phyloP scores from a whole-genome alignment of 2,888 invertebrate species.

The Sisyra nigra region DNA sequence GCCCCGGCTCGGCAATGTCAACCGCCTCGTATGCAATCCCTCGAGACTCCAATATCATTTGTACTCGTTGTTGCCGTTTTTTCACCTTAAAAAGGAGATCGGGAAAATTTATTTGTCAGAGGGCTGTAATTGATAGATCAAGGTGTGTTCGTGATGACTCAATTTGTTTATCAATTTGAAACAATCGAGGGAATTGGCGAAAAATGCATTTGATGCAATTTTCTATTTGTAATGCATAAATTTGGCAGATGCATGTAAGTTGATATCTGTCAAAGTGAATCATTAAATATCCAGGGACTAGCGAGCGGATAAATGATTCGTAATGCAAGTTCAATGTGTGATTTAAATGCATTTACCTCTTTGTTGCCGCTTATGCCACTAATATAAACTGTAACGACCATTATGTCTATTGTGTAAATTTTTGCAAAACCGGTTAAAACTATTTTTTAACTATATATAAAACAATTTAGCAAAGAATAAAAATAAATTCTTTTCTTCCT shows the following conservation, averaged over 20 bases:
- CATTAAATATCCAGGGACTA: too few species aligned
- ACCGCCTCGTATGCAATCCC: constrained; percentile 76
- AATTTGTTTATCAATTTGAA: background rate
- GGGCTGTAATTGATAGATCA: background rate
- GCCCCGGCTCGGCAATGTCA: constrained; percentile 90
- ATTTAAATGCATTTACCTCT: constrained; percentile 47
- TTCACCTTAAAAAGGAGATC: constrained; percentile 54
- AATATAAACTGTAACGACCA: constrained; percentile 84
- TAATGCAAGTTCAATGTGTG: too few species aligned
- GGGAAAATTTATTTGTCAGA: background rate
- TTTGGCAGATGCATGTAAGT: too few species aligned
- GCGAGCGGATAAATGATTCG: too few species aligned
- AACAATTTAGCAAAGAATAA: too few species aligned
- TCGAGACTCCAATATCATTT: constrained; percentile 87
- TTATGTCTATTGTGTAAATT: constrained; percentile 21
- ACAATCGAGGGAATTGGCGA: background rate
- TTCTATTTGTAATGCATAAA: too few species aligned
- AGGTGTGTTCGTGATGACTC: background rate
- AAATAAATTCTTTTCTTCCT: too few species aligned
- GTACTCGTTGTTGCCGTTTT: constrained; percentile 85
- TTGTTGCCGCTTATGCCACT: constrained; percentile 89
- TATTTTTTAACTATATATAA: too few species aligned
- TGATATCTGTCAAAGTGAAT: too few species aligned
- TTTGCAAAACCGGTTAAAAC: too few species aligned
- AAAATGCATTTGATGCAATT: too few species aligned